A percentile compares a stretch with the other conserved stretches of the same genome.
phyloP scores from a whole-genome alignment of 2,113 vertebrate species.

The Dasyornis broadbenti region DNA sequence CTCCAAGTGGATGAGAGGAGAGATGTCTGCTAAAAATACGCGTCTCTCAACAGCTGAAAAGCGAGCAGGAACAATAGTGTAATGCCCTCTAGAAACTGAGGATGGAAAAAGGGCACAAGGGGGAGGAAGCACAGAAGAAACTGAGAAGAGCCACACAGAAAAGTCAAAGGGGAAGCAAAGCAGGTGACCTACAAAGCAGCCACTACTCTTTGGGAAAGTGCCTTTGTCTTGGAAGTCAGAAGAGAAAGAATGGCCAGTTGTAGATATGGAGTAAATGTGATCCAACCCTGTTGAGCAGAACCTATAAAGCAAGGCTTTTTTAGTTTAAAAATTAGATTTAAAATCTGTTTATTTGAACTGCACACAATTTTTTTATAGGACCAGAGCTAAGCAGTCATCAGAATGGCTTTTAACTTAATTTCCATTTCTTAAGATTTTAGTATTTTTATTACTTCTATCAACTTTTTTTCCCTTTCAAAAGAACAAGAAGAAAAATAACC shows the following conservation, averaged over 20 bases:
- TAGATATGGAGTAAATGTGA: background rate
- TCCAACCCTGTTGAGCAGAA: background rate
- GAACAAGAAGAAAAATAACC: background rate
- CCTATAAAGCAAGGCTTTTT: background rate
- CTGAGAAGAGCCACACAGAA: background rate
- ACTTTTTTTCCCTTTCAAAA: background rate
- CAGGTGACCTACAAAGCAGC: slow-evolving; percentile 17
- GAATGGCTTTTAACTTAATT: background rate
- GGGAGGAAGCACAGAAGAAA: background rate
- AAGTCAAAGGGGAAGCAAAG: slow-evolving; percentile 5
- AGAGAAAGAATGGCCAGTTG: background rate
- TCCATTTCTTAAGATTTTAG: background rate
- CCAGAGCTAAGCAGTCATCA: background rate
- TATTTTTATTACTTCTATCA: background rate
- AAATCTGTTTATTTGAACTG: background rate
- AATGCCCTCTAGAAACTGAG: background rate
- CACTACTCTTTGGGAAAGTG: background rate
- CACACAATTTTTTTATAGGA: background rate
- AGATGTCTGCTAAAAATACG: slow-evolving; percentile 7
- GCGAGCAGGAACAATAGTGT: background rate
- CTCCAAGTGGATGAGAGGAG: background rate
- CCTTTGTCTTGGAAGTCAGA: background rate
- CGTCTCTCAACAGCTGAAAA: background rate
- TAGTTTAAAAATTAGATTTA: background rate
- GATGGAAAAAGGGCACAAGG: background rate